Base-by-base conservation (phyloP, 2,797 vertebrate genomes). In the Danio choprae region DNA sequence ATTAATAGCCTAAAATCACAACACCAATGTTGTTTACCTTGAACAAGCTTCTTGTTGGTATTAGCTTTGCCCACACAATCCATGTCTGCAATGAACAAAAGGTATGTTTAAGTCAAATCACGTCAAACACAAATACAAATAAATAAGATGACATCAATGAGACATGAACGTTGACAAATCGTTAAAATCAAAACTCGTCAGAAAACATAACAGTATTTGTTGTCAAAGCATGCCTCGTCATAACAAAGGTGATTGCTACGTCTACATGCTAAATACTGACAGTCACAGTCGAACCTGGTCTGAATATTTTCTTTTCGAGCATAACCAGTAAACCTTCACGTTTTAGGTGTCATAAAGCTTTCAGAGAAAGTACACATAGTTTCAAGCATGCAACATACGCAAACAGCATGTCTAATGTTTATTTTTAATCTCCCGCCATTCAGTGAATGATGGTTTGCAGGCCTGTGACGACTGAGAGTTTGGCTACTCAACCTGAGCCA, bases 41-140 rank as follows among this genome's bases (percentile, higher is more conserved):
- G 97, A 68, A 98, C 92, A 62, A 99, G 94, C 85, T 95, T 98
- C 93, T 97, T 95, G 72, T 90, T 92, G 41, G 94, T 90, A 5
- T 78, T 93, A 29, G 93, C 89, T 88, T 96, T 96, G 84, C 90
- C 91, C 82, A 86, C 90, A 88, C 93, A 95, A 85, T 96, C 95
- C 95, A 96, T 96, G 77, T 93, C 97, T 98, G 88, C 71, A 89
- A 84, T 63, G 22, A 46, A 81, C 36, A 72, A 81, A 58, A 12
- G 29, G 20, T 10, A 29, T 13, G 3, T 16, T n/a, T 11, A 11
- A 9, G 3, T 55, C 6, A 55, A 15, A 38, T 78, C 7, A 4
- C n/a, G n/a, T 40, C 12, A 0, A 56, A 41, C 36, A 53, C 0
- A 53, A 41, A 65, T 8, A n/a, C 1, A 4, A 18, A 13, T 2